Conservation (phyloP, 2,888 invertebrate genomes). For the Brenthis ino region DNA sequence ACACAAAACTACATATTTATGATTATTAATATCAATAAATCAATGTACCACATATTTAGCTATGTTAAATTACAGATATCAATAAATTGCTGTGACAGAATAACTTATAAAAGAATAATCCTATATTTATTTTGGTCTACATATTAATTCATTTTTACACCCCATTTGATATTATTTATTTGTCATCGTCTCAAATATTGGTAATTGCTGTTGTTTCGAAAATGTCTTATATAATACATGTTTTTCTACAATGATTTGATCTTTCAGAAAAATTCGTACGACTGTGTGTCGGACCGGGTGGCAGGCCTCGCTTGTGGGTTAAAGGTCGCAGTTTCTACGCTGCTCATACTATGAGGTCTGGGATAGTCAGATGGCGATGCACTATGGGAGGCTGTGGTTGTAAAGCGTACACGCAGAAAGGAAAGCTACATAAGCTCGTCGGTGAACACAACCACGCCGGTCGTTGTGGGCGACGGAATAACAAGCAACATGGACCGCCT, state of each 20-base stretch:
- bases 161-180: background rate
- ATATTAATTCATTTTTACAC: background rate
- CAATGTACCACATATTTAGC: conserved; percentile 26
- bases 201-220: background rate
- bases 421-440: conserved; percentile 71
- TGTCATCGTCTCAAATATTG: background rate
- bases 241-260: conserved; percentile 45
- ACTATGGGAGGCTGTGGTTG: conserved; percentile 79
- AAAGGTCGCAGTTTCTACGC: conserved; percentile 78
- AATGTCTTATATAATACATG: conserved; percentile 4
- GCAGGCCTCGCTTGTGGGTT: conserved; percentile 75
- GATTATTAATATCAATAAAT: conserved; percentile 16
- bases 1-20: conserved; percentile 5
- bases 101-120: conserved; percentile 4
- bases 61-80: conserved; percentile 22
- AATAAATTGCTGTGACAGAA: conserved; percentile 36
- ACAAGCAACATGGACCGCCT: conserved; percentile 43
- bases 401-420: conserved; percentile 76
- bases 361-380: conserved; percentile 76
- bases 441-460: conserved; percentile 76
- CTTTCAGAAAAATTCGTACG: conserved; percentile 66
- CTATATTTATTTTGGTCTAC: conserved; percentile 21
- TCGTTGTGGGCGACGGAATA: conserved; percentile 61
- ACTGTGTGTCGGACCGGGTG: conserved; percentile 74
- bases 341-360: conserved; percentile 77